phyloP scores from a whole-genome alignment of 2,797 vertebrate species.

The Heliangelus exortis region DNA sequence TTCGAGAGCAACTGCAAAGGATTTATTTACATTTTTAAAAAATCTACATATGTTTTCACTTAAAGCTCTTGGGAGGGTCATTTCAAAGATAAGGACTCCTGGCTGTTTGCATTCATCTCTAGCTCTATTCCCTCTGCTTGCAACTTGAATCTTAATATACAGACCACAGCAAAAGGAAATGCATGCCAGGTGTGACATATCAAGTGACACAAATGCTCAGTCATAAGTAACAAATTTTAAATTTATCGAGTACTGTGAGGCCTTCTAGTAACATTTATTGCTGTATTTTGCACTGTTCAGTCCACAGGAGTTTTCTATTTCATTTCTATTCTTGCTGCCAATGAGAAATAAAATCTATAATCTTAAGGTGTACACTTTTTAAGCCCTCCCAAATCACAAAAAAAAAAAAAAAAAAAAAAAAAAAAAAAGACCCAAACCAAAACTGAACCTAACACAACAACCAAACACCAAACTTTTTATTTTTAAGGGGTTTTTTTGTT shows the following conservation, averaged over 20 bases:
- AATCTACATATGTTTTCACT: slow-evolving; percentile 69
- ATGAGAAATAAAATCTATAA: slow-evolving; percentile 23
- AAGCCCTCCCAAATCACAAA: background rate
- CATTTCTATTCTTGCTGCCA: slow-evolving; percentile 37
- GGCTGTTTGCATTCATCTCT: slow-evolving; percentile 41
- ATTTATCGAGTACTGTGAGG: slow-evolving; percentile 23
- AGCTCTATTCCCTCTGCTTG: slow-evolving; percentile 16
- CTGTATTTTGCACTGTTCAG: slow-evolving; percentile 28
- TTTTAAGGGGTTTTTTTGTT: no score
- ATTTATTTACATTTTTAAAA: slow-evolving; percentile 29
- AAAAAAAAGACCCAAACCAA: background rate
- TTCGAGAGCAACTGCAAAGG: background rate
- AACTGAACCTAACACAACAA: no score
- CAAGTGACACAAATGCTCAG: slow-evolving; percentile 56
- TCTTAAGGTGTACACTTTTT: background rate
- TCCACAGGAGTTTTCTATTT: slow-evolving; percentile 13
- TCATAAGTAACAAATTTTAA: slow-evolving; percentile 29
- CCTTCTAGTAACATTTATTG: slow-evolving; percentile 33
- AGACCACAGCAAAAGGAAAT: slow-evolving; percentile 43
- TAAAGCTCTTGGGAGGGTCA: slow-evolving; percentile 57
- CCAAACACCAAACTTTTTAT: background rate
- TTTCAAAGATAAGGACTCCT: slow-evolving; percentile 59
- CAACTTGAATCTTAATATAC: slow-evolving; percentile 28
- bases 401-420: background rate
- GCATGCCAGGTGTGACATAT: slow-evolving; percentile 35